A percentile compares a stretch with the other conserved stretches of the same genome.
phyloP scores from a whole-genome alignment of 2,113 vertebrate species.

The Tragelaphus buxtoni region DNA sequence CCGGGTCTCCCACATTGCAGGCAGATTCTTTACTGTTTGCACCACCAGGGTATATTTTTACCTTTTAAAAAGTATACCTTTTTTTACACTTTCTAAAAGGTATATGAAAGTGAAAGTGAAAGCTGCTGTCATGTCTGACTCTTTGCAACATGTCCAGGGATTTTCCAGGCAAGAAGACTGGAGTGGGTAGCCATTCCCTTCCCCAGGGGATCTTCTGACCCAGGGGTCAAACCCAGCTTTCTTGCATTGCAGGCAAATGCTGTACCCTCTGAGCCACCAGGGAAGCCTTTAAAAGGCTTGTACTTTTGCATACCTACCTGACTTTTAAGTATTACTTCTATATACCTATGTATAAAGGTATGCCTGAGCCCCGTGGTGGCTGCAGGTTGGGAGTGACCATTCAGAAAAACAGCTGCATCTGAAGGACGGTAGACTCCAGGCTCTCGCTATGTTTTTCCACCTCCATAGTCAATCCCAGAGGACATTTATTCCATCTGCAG shows the following conservation, averaged over 20 bases:
- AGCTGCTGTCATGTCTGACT: not conserved
- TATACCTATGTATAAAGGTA: rapidly evolving
- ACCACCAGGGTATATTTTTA: not conserved
- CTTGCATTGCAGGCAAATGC: not conserved
- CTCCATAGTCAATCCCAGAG: not conserved
- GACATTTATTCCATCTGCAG: not conserved
- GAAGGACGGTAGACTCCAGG: not conserved
- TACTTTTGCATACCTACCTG: rapidly evolving
- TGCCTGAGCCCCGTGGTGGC: rapidly evolving
- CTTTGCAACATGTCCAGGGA: rapidly evolving
- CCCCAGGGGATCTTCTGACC: not conserved
- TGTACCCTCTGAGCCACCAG: not conserved
- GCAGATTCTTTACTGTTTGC: not conserved
- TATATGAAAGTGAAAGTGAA: not conserved
- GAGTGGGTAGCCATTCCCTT: not conserved
- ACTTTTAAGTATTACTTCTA: too few species aligned
- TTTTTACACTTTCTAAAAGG: not conserved
- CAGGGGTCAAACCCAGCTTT: not conserved
- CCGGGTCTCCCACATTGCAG: not conserved
- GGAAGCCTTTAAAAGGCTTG: not conserved
- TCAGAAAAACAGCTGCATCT: not conserved
- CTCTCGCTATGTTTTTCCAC: not conserved
- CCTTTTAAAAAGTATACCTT: not conserved
- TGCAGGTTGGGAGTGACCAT: not conserved
- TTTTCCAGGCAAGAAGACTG: not conserved